Conservation (phyloP, 2,113 vertebrate genomes). For the Spea bombifrons region DNA sequence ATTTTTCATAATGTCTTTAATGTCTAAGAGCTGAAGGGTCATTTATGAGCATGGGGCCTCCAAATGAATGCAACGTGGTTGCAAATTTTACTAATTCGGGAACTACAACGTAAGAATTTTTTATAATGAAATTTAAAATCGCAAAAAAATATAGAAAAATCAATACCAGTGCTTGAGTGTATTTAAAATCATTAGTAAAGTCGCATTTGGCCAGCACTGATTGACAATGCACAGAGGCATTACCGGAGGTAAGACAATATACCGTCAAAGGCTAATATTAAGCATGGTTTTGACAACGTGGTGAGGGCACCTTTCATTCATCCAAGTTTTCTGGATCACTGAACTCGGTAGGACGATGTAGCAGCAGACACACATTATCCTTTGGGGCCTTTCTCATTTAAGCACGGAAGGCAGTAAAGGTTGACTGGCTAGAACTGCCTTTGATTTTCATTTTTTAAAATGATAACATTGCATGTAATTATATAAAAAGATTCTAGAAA, state of each 20-base stretch:
- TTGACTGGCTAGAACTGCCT: not conserved
- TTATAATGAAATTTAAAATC: too few relatives aligned
- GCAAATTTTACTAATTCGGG: too few relatives aligned
- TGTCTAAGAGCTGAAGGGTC: too few relatives aligned
- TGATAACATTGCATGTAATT: not conserved
- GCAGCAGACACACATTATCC: constrained; percentile 13
- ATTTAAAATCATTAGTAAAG: too few relatives aligned
- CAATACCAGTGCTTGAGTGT: too few relatives aligned
- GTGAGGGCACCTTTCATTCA: constrained; percentile 41
- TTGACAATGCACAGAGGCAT: not conserved
- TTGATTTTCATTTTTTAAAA: not conserved
- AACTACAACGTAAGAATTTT: too few relatives aligned
- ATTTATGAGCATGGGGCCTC: too few relatives aligned
- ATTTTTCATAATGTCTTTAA: too few relatives aligned
- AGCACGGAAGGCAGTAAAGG: not conserved
- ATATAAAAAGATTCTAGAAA: not conserved
- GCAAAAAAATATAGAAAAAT: too few relatives aligned
- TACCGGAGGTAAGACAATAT: constrained; percentile 11
- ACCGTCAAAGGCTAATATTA: constrained; percentile 27
- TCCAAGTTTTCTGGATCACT: constrained; percentile 13
- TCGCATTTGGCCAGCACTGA: not conserved
- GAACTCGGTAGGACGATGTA: not conserved
- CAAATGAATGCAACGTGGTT: too few relatives aligned
- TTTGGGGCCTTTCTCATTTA: constrained; percentile 1
- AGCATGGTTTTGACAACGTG: constrained; percentile 25